Base-by-base conservation (phyloP, 2,797 vertebrate genomes). In the Acrossocheilus wenchowensis region DNA sequence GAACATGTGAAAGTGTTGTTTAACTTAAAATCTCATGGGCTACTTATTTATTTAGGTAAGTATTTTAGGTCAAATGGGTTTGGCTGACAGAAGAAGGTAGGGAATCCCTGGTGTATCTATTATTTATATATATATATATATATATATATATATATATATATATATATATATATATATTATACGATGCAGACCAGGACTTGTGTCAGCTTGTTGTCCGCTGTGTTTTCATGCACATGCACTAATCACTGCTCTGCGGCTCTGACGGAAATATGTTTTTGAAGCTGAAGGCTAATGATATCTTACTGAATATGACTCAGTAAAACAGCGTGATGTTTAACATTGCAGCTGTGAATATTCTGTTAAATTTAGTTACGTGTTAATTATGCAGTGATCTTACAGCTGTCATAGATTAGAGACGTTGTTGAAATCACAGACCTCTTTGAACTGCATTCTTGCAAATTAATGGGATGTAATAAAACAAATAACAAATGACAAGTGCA, bases 301-400 rank as follows among this genome's bases (percentile, higher is more conserved):
- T 39, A 7, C 34, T 39, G 19, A 54, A 39, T 23, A 57, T 39
- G 19, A 74, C 41, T 19, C n/a, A 8, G 54, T 57, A 36, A 36
- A 77, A 17, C 36, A 26, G 39, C 7, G 52, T 62, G 50, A 54
- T 78, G 50, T 62, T 79, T 41, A 62, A 26, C 23, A 57, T 36
- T 15, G 34, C 52, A 78, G 75, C 52, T 78, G 48, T 60, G 30
- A 54, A 39, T 21, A 23, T 34, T 77, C 45, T 78, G 50, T 78
- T 57, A 19, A 39, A 39, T 34, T 54, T 39, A 78, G 50, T 57
- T 21, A 0, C 30, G 36, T 57, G 34, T 41, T 78, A 78, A 57
- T 41, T 57, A 57, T 78, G 45, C 48, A 11, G 17, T 21, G 5
- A 77, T 77, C 19, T 23, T 11, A 52, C 75, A 57, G 75, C 30